These are phyloP conservation scores for Euthynnus affinis DNA, from an alignment of 2,797 vertebrate genomes.

Conservation along the genomic window DNA sequence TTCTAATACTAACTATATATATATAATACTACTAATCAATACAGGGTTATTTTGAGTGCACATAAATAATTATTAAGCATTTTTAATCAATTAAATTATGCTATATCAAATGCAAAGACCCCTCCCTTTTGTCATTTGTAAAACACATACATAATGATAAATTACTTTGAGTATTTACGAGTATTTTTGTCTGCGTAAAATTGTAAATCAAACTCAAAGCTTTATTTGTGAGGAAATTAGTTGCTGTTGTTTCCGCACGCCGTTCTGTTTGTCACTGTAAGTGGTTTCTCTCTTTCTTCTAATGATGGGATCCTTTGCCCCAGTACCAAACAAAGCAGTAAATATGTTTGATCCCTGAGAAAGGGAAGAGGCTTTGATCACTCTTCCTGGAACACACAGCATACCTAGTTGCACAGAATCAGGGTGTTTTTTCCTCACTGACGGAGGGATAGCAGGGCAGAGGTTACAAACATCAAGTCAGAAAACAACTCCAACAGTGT, in stretches of 20 bases:
- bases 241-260: slow-evolving; percentile 1
- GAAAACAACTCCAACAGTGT: not conserved
- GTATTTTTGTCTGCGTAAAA: not conserved
- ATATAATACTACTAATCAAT: not conserved
- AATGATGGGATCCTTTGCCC: slow-evolving; percentile 59
- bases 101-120: not conserved
- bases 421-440: slow-evolving; percentile 71
- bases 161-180: not conserved
- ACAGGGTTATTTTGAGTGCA: not conserved
- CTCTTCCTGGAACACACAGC: slow-evolving; percentile 75
- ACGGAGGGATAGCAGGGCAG: slow-evolving; percentile 30
- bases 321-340: slow-evolving; percentile 82
- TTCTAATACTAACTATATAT: too few relatives aligned
- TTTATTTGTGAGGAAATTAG: not conserved
- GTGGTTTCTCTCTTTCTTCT: slow-evolving; percentile 42
- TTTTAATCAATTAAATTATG: not conserved
- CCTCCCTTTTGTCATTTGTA: not conserved
- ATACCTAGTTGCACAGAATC: slow-evolving; percentile 46
- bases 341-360: slow-evolving; percentile 84
- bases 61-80: too few relatives aligned
- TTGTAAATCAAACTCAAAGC: not conserved
- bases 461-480: not conserved
- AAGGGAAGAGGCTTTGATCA: slow-evolving; percentile 82
- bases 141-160: too few relatives aligned
- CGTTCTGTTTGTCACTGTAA: slow-evolving; percentile 18